Conservation (phyloP, 37 sponge, comb jelly and placozoan species). For the Bolinopsis microptera region DNA sequence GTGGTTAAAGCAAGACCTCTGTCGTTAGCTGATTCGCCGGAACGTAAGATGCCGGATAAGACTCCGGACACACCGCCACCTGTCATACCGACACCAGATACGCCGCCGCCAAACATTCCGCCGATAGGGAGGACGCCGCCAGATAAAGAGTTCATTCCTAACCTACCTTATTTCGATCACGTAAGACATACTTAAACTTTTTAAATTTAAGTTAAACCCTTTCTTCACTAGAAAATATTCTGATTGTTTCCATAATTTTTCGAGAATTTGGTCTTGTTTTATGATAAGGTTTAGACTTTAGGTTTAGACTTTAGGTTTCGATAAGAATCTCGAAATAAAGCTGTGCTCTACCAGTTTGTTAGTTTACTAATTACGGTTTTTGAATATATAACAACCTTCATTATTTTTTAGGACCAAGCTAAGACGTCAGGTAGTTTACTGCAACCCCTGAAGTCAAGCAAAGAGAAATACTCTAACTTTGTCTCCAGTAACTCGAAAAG, state of each 20-base stretch:
- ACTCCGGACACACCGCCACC: neutral
- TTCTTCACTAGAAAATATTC: no score
- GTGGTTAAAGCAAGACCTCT: slow-evolving; percentile 24
- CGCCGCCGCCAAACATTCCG: neutral
- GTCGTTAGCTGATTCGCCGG: slow-evolving; percentile 30
- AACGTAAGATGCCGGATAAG: neutral
- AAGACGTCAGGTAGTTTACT: slow-evolving; percentile 18
- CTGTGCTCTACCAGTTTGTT: no score
- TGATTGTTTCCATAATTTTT: no score
- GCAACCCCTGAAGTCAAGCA: neutral
- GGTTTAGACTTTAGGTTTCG: no score
- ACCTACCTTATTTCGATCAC: neutral
- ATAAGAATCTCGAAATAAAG: no score
- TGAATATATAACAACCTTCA: no score
- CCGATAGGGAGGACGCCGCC: neutral
- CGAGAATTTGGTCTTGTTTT: no score
- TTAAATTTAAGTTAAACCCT: no score
- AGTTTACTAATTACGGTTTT: no score
- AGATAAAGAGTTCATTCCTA: neutral
- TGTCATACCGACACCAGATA: no score
- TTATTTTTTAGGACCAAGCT: slow-evolving; percentile 32
- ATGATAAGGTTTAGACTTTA: no score
- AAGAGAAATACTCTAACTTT: slow-evolving; percentile 47
- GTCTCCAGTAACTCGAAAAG: slow-evolving; percentile 56
- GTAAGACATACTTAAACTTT: no score